Conservation (phyloP, 2,797 vertebrate species). For the Phoebastria nigripes region DNA sequence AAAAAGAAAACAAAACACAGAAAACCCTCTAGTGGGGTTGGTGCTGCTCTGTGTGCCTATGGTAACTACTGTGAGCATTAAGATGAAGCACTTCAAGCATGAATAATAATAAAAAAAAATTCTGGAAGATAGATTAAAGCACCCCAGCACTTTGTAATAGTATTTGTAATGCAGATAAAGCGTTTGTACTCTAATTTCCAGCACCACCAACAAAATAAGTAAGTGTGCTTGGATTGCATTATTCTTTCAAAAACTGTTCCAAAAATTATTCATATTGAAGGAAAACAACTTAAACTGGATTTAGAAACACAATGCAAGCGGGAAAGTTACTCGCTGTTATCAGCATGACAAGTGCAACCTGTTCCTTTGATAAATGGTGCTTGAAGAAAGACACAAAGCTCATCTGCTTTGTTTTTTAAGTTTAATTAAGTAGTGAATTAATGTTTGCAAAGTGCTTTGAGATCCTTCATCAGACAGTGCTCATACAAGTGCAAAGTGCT, state of each 20-base stretch:
- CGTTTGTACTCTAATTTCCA: conserved; percentile 63
- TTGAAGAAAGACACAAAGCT: conserved; percentile 61
- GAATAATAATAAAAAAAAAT: conserved; percentile 50
- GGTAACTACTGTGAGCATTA: conserved; percentile 40
- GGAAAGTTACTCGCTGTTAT: conserved; percentile 53
- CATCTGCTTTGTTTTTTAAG: conserved; percentile 47
- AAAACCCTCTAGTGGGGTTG: conserved; percentile 13
- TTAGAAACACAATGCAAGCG: conserved; percentile 36
- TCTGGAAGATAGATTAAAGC: conserved; percentile 65
- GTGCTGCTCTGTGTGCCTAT: conserved; percentile 17
- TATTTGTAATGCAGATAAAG: conserved; percentile 71
- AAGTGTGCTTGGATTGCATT: conserved; percentile 58
- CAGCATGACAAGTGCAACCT: conserved; percentile 58
- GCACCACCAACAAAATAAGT: conserved; percentile 58
- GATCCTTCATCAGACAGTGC: conserved; percentile 3
- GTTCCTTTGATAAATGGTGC: conserved; percentile 59
- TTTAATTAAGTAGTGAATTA: conserved; percentile 65
- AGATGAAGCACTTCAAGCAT: conserved; percentile 64
- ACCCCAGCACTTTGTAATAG: conserved; percentile 51
- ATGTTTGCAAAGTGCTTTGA: conserved; percentile 42
- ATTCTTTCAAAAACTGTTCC: conserved; percentile 57
- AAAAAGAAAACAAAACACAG: conserved; percentile 53
- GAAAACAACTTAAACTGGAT: conserved; percentile 66
- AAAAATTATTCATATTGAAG: conserved; percentile 60
- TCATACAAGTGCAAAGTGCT: background rate